These are phyloP conservation scores for Istiophorus platypterus DNA, from an alignment of 2,113 vertebrate species.

Conservation along the genomic window DNA sequence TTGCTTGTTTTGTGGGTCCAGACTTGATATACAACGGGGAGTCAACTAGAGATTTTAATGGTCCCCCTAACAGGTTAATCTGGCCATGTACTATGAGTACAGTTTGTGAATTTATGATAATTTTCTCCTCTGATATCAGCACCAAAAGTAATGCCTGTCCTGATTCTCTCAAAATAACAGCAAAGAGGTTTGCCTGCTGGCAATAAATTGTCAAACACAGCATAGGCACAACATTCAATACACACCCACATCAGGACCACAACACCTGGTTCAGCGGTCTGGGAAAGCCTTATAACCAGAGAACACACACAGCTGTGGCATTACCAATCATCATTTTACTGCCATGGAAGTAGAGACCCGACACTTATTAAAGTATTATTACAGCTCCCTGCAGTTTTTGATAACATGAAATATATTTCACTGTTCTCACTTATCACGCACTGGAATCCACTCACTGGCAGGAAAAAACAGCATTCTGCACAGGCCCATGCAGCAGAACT, in stretches of 20 bases:
- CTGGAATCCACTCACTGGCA: background rate
- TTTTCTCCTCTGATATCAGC: background rate
- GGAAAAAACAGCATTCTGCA: background rate
- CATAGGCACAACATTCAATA: too few relatives aligned
- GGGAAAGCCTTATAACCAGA: too few relatives aligned
- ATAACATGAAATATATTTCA: background rate
- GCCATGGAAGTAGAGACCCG: background rate
- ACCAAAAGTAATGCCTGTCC: background rate
- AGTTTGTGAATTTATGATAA: background rate
- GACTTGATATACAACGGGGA: too few relatives aligned
- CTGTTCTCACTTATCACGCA: background rate
- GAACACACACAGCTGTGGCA: too few relatives aligned
- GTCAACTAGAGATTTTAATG: too few relatives aligned
- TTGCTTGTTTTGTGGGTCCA: background rate
- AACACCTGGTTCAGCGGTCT: background rate
- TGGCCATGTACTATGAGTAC: background rate
- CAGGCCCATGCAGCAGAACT: slow-evolving; percentile 8
- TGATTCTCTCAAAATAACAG: background rate
- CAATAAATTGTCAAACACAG: background rate
- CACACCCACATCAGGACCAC: background rate
- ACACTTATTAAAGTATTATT: background rate
- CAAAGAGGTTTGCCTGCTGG: too few relatives aligned
- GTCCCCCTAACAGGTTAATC: background rate
- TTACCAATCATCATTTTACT: too few relatives aligned
- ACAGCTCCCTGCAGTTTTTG: background rate